Percentiles rank a stretch among this genome's conserved stretches.
Conservation (phyloP, 30 jellyfish, hydroid and myxozoan species). For the Chrysaora quinquecirrha region DNA sequence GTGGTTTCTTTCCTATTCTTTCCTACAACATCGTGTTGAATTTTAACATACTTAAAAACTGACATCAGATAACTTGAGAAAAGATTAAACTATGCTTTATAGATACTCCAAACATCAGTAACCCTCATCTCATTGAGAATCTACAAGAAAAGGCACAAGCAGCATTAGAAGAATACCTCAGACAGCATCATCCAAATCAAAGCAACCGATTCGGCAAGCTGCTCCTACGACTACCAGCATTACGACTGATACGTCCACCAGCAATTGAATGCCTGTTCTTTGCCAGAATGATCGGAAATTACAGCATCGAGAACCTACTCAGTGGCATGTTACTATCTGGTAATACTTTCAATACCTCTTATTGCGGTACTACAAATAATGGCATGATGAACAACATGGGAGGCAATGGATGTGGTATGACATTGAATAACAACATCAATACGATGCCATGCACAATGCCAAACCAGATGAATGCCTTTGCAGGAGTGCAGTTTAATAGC, state of each 20-base stretch:
- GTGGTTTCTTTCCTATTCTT: too few relatives aligned
- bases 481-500: conserved; percentile 66
- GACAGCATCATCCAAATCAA: conserved; percentile 92
- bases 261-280: conserved; percentile 86
- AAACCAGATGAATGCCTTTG: conserved; percentile 52
- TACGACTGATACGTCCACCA: conserved; percentile 84
- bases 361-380: conserved; percentile 62
- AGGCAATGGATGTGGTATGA: conserved; percentile 56
- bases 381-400: conserved; percentile 51
- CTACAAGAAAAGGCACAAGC: conserved; percentile 98
- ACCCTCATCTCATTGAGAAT: conserved; percentile 90
- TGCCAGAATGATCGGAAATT: conserved; percentile 90
- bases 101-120: conserved; percentile 96
- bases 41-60: too few relatives aligned
- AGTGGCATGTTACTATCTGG: conserved; percentile 89
- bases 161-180: conserved; percentile 90
- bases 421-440: conserved; percentile 48
- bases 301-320: conserved; percentile 85
- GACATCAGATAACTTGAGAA: too few relatives aligned
- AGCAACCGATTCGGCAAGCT: conserved; percentile 90
- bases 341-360: conserved; percentile 52
- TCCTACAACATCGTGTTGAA: too few relatives aligned
- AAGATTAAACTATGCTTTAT: conserved; percentile 12
- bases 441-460: conserved; percentile 66
- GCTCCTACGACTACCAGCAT: conserved; percentile 91